Base-by-base conservation (phyloP, 1,140 invertebrate species). In the Metaphire vulgaris region DNA sequence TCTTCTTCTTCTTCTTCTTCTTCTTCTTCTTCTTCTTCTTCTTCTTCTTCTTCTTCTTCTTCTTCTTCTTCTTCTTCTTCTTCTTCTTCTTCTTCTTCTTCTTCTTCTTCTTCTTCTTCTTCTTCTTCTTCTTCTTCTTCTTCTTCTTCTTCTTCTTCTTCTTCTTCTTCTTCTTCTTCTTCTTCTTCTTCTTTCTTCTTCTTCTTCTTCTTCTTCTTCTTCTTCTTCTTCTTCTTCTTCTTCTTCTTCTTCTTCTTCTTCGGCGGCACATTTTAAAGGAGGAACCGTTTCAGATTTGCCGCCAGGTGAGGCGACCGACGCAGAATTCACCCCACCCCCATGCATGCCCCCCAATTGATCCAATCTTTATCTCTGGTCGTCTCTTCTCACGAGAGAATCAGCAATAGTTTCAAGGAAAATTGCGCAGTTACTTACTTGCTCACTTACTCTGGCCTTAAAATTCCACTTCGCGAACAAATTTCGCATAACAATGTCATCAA, bases 101-200 rank as follows among this genome's bases (percentile, higher is more conserved):
- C 41, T 6, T 33, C 41, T 28, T 56, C 56, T 32, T 64, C 34
- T 29, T 34, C 26, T 29, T 69, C 73, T 69, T 72, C 69, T 72
- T 31, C 34, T 34, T 74, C 31, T 72, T 30, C 26, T 2, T 41
- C 69, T 76, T 74, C 69, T 72, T 74, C 71, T 26, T 74, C 33
- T 33, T 41, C 74, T 73, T 33, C 69, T 32, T 29, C 31, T n/a
- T n/a, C n/a, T n/a, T n/a, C n/a, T n/a, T n/a, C n/a, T n/a, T n/a
- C n/a, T n/a, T n/a, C n/a, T n/a, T n/a, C n/a, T n/a, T n/a, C n/a
- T n/a, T n/a, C n/a, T n/a, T n/a, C n/a, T n/a, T n/a, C n/a, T n/a
- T n/a, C n/a, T n/a, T n/a, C n/a, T n/a, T n/a, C n/a, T n/a, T 76
- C 33, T 72, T 64, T 34, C 69, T 32, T 34, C 56, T 64, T 29